Evolutionary conservation across 2,888 invertebrate genomes (phyloP), one percentile per base, ranked within the genome.

Genomic region (Erebia palarica): DNA sequence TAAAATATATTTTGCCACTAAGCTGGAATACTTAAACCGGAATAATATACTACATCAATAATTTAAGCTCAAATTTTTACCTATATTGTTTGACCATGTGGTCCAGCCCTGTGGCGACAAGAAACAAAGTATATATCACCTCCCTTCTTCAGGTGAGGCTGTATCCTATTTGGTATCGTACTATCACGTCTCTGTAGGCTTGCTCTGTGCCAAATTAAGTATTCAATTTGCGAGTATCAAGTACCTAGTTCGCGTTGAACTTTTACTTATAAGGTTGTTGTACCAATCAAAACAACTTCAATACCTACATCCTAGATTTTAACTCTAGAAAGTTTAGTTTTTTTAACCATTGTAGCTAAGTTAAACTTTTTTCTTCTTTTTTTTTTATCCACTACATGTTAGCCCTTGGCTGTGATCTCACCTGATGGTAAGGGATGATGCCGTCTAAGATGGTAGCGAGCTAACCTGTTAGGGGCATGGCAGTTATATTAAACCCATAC

Each of bases 181-280:
- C 36, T 67, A 67, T 57, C 42, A 49, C 59, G 47, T 67, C n/a
- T 67, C 67, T 59, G 18, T 44, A 67, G 67, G 27, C 67, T 59
- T 27, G 59, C 27, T 59, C 59, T 59, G 67, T 49, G 58, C 67
- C 51, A 67, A 67, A 67, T 67, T 67, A 67, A 67, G 67, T 67
- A 67, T 67, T 67, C 67, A 67, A 67, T 67, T 67, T 67, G 59
- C 67, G 67, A 67, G 57, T 67, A 49, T 67, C 59, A 67, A 67
- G 67, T 59, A n/a, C n/a, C n/a, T n/a, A 49, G 27, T 59, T 49
- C 27, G 47, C 47, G 49, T 14, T 67, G 67, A 67, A 67, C 67
- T 67, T 51, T 67, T 67, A 59, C 67, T 67, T 27, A 49, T 18
- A 49, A 58, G 47, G 58, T 51, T 27, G 57, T 49, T 67, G 44